Base-by-base conservation (phyloP, 2,888 invertebrate species). In the Drosophila birchii region DNA sequence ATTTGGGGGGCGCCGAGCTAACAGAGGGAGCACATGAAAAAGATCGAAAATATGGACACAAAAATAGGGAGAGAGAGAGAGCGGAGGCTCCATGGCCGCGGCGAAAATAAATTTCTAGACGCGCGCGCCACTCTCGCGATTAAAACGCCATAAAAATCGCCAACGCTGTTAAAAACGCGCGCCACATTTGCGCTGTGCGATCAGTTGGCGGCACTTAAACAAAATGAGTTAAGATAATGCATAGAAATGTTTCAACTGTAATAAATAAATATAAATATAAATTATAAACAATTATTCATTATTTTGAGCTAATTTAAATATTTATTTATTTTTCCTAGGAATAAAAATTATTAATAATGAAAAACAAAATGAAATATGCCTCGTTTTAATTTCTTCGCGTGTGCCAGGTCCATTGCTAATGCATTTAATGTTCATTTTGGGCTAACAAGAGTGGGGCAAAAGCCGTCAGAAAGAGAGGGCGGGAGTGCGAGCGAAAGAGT, bases 71-170 rank as follows among this genome's bases (percentile, higher is more conserved):
- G 64, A 43, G 78, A 23, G 51, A 44, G 49, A 61, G 41, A 49
- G 45, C 38, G 56, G 61, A 29, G 23, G 53, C 54, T 32, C 41
- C 54, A 75, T 44, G 75, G 57, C 34, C 64, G 64, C 64, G 41
- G 61, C 64, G 64, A 61, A 62, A 36, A 58, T 58, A 75, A 36
- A 56, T 38, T 66, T 55, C 67, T 58, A 56, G 47, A 18, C 41
- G 77, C 54, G 76, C 84, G 78, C 76, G 78, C 77, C 75, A 63
- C 74, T 68, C 82, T 74, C 63, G 62, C 84, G 88, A 81, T 86
- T 86, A 89, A 86, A 86, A 76, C 72, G 82, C 85, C 86, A 89
- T 86, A 85, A 86, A 86, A 87, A 81, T 81, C 78, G 88, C 84
- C 76, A 80, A 86, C 81, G 74, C 82, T 81, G 77, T 72, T 63